A percentile compares a stretch with the other conserved stretches of the same genome.
Evolutionary conservation across 1,140 invertebrate species (phyloP).

Genomic region (Neotoxoptera formosana): DNA sequence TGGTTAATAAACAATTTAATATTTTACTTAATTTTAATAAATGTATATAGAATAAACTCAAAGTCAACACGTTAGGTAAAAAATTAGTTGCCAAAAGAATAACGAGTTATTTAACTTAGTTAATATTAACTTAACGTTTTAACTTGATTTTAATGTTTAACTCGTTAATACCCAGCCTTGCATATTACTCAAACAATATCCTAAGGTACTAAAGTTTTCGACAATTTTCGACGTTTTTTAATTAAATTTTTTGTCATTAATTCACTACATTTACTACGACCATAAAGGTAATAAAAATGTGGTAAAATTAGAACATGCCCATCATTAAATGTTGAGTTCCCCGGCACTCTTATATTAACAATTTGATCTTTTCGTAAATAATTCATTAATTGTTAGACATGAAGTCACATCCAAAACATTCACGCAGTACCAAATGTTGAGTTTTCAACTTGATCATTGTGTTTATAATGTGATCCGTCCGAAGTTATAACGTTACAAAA

Average conservation of each 20-base stretch:
- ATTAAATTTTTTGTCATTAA: slow-evolving; percentile 1
- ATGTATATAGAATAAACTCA: no score
- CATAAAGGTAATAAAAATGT: slow-evolving; percentile 19
- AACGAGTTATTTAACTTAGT: no score
- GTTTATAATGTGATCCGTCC: neutral
- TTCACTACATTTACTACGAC: neutral
- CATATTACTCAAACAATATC: neutral
- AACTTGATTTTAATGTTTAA: no score
- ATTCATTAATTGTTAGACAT: slow-evolving; percentile 45
- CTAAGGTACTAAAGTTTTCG: slow-evolving; percentile 7
- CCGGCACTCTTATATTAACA: neutral
- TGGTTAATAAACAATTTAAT: no score
- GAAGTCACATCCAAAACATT: neutral
- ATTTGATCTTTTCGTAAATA: slow-evolving; percentile 24
- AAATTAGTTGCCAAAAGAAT: no score
- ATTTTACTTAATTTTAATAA: no score
- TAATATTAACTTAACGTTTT: no score
- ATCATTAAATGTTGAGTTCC: neutral
- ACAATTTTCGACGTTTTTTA: neutral
- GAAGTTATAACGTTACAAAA: slow-evolving; percentile 1
- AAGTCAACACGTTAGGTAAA: no score
- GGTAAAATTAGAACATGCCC: neutral
- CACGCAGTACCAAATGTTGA: no score
- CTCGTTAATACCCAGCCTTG: no score
- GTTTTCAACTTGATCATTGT: slow-evolving; percentile 36